Evolutionary conservation across 2,888 invertebrate genomes (phyloP).

Genomic region (Caenorhabditis virilis): DNA sequence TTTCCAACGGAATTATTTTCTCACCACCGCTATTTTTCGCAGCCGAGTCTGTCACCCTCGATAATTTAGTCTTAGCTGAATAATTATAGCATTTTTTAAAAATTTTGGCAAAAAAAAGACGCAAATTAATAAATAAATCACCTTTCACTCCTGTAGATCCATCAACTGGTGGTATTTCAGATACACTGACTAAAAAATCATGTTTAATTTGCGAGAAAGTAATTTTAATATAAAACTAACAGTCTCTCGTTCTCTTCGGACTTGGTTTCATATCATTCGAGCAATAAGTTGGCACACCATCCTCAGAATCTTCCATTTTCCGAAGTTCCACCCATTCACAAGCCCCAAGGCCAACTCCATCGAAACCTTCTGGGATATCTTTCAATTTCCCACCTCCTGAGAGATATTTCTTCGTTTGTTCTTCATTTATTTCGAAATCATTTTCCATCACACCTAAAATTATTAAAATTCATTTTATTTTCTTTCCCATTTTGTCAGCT

Average conservation of each 20-base stretch:
- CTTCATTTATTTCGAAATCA: conserved; percentile 49
- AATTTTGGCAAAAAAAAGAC: conserved; percentile 7
- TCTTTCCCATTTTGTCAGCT: background rate
- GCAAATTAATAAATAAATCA: conserved; percentile 1
- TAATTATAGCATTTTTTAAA: background rate
- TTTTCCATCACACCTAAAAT: conserved; percentile 47
- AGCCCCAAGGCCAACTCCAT: conserved; percentile 33
- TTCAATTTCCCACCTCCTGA: conserved; percentile 63
- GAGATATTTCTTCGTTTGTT: conserved; percentile 45
- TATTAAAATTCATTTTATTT: background rate
- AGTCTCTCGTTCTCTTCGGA: conserved; percentile 63
- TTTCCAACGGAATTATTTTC: conserved; percentile 44
- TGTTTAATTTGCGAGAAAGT: background rate
- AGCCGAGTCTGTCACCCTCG: conserved; percentile 25
- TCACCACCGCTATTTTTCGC: conserved; percentile 13
- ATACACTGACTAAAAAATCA: conserved; percentile 59
- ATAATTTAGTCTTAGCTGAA: conserved; percentile 33
- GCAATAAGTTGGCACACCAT: conserved; percentile 62
- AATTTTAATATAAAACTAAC: conserved; percentile 33
- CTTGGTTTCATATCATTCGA: conserved; percentile 61
- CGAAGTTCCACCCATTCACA: conserved; percentile 63
- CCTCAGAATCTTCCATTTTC: conserved; percentile 56
- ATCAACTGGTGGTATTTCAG: conserved; percentile 41
- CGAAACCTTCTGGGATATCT: conserved; percentile 57
- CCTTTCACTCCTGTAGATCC: conserved; percentile 21